phyloP scores from a whole-genome alignment of 2,797 vertebrate genomes.

The Aselliscus stoliczkanus region DNA sequence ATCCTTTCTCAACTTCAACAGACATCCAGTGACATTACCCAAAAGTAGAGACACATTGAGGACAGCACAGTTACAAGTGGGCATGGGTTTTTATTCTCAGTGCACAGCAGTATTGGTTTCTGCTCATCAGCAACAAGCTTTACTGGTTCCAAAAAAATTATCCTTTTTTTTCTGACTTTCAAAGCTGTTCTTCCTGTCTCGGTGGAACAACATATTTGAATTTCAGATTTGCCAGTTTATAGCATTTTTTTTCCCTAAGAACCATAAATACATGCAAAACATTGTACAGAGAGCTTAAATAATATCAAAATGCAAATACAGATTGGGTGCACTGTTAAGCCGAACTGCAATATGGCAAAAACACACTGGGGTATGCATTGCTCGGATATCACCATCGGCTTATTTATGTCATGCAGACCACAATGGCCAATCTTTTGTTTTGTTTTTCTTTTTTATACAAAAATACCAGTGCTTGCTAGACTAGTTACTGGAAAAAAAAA shows the following conservation, averaged over 20 bases:
- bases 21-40: background rate
- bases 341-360: slow-evolving; percentile 78
- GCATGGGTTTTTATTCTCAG: slow-evolving; percentile 80
- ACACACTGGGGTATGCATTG: slow-evolving; percentile 91
- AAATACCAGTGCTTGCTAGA: slow-evolving; percentile 95
- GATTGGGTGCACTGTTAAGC: slow-evolving; percentile 78
- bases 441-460: slow-evolving; percentile 91
- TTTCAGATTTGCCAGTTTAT: slow-evolving; percentile 72
- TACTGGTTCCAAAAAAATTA: slow-evolving; percentile 71
- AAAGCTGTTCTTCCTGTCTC: slow-evolving; percentile 45
- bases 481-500: slow-evolving; percentile 83
- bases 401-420: slow-evolving; percentile 95
- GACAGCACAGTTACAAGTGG: slow-evolving; percentile 67
- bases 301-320: slow-evolving; percentile 84
- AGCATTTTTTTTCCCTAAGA: slow-evolving; percentile 69
- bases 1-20: background rate
- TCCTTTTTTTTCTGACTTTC: slow-evolving; percentile 34
- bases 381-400: slow-evolving; percentile 90
- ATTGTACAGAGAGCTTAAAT: slow-evolving; percentile 83
- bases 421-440: slow-evolving; percentile 84
- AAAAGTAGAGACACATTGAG: slow-evolving; percentile 58
- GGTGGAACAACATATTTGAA: slow-evolving; percentile 47
- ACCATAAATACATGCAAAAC: slow-evolving; percentile 87
- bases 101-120: slow-evolving; percentile 72
- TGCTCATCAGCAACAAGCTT: slow-evolving; percentile 80